These are phyloP conservation scores for Platerodrilus igneus DNA, from an alignment of 2,888 invertebrate genomes.

Conservation along the genomic window DNA sequence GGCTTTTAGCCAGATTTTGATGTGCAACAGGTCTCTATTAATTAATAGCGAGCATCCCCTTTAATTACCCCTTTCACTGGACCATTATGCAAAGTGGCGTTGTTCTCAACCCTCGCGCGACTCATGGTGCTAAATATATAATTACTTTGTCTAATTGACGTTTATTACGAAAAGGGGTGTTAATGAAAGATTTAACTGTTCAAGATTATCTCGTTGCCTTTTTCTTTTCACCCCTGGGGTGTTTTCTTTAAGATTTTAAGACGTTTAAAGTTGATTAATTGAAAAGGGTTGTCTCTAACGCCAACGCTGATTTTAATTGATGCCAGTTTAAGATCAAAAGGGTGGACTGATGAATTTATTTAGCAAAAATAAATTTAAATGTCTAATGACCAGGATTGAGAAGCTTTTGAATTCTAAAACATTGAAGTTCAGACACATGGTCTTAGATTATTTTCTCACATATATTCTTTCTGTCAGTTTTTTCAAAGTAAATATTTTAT, in stretches of 20 bases:
- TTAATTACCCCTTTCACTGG: slow-evolving; percentile 49
- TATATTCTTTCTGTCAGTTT: no score
- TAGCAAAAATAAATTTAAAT: slow-evolving; percentile 14
- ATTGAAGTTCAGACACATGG: no score
- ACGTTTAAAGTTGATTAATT: slow-evolving; percentile 41
- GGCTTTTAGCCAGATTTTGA: slow-evolving; percentile 35
- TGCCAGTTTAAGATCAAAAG: slow-evolving; percentile 22
- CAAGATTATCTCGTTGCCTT: slow-evolving; percentile 38
- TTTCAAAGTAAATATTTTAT: no score
- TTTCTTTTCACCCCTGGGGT: slow-evolving; percentile 36
- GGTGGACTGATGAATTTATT: slow-evolving; percentile 17
- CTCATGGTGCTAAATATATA: slow-evolving; percentile 43
- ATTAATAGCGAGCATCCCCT: slow-evolving; percentile 49
- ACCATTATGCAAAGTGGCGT: slow-evolving; percentile 46
- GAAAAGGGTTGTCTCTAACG: slow-evolving; percentile 41
- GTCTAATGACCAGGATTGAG: no score
- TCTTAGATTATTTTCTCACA: no score
- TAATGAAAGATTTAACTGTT: slow-evolving; percentile 45
- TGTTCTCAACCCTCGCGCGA: slow-evolving; percentile 34
- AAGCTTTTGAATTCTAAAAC: no score
- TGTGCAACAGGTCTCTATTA: slow-evolving; percentile 47
- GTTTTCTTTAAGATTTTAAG: slow-evolving; percentile 42
- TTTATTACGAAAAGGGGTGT: slow-evolving; percentile 48
- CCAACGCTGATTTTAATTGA: slow-evolving; percentile 39
- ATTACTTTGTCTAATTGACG: slow-evolving; percentile 48